Percentiles rank a stretch among this genome's conserved stretches.
Conservation (phyloP, 1,140 invertebrate species). For the Zaprionus gabonicus region DNA sequence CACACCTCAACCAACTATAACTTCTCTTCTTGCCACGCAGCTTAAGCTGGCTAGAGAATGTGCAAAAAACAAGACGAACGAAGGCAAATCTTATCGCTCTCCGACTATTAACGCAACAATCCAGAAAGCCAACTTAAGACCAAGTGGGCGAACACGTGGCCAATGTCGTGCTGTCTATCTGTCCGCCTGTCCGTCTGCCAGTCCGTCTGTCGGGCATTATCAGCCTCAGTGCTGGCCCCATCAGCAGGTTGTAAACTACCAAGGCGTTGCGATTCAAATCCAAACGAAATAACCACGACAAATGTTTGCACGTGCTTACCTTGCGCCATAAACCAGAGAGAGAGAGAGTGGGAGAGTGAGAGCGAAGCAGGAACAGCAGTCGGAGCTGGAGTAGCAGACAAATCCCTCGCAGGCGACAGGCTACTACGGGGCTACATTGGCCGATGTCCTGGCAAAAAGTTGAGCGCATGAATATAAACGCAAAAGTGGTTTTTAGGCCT, state of each 20-base stretch:
- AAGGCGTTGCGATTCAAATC: conserved; percentile 70
- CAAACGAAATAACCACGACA: conserved; percentile 81
- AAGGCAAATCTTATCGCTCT: conserved; percentile 64
- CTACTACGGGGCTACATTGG: conserved; percentile 26
- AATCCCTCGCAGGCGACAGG: conserved; percentile 51
- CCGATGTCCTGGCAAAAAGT: conserved; percentile 52
- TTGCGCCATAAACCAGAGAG: conserved; percentile 65
- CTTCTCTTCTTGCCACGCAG: not conserved
- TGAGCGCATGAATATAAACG: conserved; percentile 75
- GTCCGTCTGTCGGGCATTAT: conserved; percentile 56
- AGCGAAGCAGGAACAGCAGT: conserved; percentile 12
- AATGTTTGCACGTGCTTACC: conserved; percentile 80
- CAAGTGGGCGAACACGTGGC: conserved; percentile 58
- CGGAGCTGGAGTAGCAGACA: conserved; percentile 28
- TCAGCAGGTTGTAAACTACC: conserved; percentile 76
- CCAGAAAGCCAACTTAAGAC: conserved; percentile 72
- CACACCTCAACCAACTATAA: not conserved
- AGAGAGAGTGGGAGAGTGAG: conserved; percentile 3
- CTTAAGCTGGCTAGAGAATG: not conserved
- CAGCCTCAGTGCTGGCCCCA: conserved; percentile 39
- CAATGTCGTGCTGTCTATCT: conserved; percentile 40
- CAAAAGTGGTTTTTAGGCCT: conserved; percentile 81
- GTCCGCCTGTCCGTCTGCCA: conserved; percentile 46
- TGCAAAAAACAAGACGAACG: conserved; percentile 34
- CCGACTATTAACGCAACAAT: conserved; percentile 73